phyloP scores from a whole-genome alignment of 2,888 invertebrate species.

The Frankliniella intonsa region DNA sequence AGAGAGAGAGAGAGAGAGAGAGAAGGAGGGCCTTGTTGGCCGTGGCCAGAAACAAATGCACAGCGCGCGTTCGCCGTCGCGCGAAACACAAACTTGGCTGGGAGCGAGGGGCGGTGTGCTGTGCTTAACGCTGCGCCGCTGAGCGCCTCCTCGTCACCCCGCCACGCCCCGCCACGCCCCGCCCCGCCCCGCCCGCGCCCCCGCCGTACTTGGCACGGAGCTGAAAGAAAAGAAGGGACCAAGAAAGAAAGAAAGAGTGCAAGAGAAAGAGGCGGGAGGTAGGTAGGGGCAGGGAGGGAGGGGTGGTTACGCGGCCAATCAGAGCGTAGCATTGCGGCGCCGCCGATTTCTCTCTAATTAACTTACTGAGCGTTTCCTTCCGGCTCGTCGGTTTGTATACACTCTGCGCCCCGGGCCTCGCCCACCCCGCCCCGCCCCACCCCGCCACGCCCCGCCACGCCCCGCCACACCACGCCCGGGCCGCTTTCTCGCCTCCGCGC shows the following conservation, averaged over 20 bases:
- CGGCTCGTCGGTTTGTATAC: conserved; percentile 8
- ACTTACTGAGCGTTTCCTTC: neutral
- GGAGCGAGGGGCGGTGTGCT: neutral
- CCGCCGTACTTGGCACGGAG: neutral
- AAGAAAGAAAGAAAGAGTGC: neutral
- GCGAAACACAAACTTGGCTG: conserved; percentile 17
- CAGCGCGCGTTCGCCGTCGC: conserved; percentile 9
- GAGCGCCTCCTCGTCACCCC: no score
- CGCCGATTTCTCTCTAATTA: conserved; percentile 13
- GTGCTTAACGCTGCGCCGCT: no score
- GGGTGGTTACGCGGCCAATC: neutral
- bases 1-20: neutral
- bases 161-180: neutral
- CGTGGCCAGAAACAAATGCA: neutral
- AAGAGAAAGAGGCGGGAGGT: neutral
- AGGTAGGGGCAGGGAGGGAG: neutral
- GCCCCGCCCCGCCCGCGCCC: neutral
- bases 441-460: neutral
- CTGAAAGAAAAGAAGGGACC: neutral
- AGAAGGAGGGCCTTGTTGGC: neutral
- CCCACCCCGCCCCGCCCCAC: neutral
- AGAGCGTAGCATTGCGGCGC: neutral
- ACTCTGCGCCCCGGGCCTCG: neutral
- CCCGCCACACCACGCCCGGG: neutral
- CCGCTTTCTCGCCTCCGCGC: neutral